Percentiles rank a stretch among this genome's conserved stretches.
Conservation (phyloP, 2,113 vertebrate genomes). For the pig (Sus scrofa) region DNA sequence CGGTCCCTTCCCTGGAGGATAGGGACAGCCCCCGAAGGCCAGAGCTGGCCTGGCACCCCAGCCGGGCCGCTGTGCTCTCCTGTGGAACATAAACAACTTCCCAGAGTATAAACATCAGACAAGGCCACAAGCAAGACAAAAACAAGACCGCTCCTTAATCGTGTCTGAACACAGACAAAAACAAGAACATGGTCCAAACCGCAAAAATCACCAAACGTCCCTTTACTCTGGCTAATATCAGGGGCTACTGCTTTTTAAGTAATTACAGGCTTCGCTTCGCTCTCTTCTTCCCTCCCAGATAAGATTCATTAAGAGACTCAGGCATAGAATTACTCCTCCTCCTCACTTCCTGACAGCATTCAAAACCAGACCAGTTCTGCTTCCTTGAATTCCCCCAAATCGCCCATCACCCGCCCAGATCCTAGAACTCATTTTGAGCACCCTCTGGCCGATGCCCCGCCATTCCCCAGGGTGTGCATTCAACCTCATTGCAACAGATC, state of each 20-base stretch:
- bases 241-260: not conserved
- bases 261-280: rapidly evolving
- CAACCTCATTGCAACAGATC: not conserved
- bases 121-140: slow-evolving; percentile 43
- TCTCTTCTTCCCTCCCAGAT: not conserved
- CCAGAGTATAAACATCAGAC: slow-evolving; percentile 12
- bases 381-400: not conserved
- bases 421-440: not conserved
- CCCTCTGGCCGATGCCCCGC: not conserved
- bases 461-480: rapidly evolving
- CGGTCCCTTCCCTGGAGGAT: not conserved
- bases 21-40: not conserved
- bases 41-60: not conserved
- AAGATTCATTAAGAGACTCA: not conserved
- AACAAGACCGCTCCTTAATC: not conserved
- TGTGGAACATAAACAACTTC: not conserved
- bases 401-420: rapidly evolving
- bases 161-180: slow-evolving; percentile 7
- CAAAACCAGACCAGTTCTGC: not conserved
- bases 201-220: not conserved
- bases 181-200: not conserved
- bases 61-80: not conserved
- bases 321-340: too few relatives aligned
- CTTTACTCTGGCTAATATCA: not conserved
- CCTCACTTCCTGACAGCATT: not conserved